Base-by-base conservation (phyloP, 1,140 invertebrate genomes). In the Brachystomella parvula region DNA sequence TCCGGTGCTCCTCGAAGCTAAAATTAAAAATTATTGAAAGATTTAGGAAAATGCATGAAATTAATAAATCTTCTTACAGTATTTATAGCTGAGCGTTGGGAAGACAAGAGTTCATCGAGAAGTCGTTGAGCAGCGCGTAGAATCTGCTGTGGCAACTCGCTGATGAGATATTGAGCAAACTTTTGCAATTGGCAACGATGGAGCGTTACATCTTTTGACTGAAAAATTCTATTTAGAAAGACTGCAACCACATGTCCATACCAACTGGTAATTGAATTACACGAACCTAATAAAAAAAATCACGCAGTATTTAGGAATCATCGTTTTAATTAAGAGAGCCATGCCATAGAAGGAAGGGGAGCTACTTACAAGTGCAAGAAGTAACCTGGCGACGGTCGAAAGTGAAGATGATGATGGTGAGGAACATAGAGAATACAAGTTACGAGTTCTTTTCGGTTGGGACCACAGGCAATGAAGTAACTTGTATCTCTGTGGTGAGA, bases 91-190 rank as follows among this genome's bases (percentile, higher is more conserved):
- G 93, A 94, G 12, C 91, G 90, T 74, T 96, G 90, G 63, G 85
- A 82, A 9, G 89, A 91, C 26, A 97, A 56, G 39, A 99, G 79
- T 77, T 98, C 94, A 81, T 99, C 96, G 39, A 99, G 79, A 29
- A 99, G 83, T 58, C 91, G 83, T 79, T 99, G 97, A 71, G 96
- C 96, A 35, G 95, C 96, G 17, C 96, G 96, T 68, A 99, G 78
- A 72, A 98, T 96, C 83, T 98, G 89, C 77, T 97, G 91, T 12
- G 96, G 96, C 73, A 99, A 79, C 79, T 98, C 95, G 77, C 93
- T 96, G 75, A 99, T 98, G n/a, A 99, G 85, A 80, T 98, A 99
- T 80, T 99, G 97, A 74, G 96, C 95, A 81, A 99, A 98, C 79
- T 99, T 99, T 78, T 98, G 95, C 60, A 99, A 80, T 70, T 85